Evolutionary conservation across 2,888 invertebrate species (phyloP), one percentile per base, ranked within the genome.

Genomic region (Pterostichus madidus): DNA sequence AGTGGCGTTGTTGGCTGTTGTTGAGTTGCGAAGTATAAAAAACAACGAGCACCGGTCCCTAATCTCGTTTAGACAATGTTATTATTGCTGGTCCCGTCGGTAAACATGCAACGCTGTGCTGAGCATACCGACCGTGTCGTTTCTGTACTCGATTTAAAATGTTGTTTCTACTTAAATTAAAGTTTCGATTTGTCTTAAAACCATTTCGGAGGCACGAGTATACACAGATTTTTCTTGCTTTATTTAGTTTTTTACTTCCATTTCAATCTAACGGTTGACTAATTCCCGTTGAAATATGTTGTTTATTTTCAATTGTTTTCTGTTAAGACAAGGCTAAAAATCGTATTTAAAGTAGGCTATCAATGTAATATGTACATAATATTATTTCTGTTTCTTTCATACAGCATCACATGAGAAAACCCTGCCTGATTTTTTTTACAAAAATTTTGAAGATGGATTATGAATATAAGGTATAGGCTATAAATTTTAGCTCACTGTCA

Each of bases 1-100:
- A 73, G 15, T 39, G 17, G n/a, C 56, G 39, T 53, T 44, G 31
- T 17, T 39, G 6, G 68, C 6, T 71, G 56, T 17, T 71, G 44
- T 71, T 44, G 68, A 44, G 68, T 44, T 39, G 44, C 68, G 17
- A 75, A 75, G 75, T 39, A 32, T 32, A 32, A 75, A 75, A 75
- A 75, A 75, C n/a, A 75, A 75, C 31, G 75, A 49, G 52, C 10
- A 68, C 24, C 31, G 35, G 31, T 73, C 56, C 73, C 80, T 80
- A 80, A 80, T 80, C 80, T 80, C 71, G 59, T 80, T 80, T 80
- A 71, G 71, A 80, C 80, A 80, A 80, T 80, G 80, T 80, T 80
- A 80, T 80, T 80, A 80, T 80, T 73, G 44, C 73, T 52, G 56
- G 71, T 73, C 73, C 44, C 73, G 56, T 39, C 53, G 56, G 80